A percentile compares a stretch with the other conserved stretches of the same genome.
Conservation (phyloP, 2,113 vertebrate genomes). For the Rhynchomys soricoides region DNA sequence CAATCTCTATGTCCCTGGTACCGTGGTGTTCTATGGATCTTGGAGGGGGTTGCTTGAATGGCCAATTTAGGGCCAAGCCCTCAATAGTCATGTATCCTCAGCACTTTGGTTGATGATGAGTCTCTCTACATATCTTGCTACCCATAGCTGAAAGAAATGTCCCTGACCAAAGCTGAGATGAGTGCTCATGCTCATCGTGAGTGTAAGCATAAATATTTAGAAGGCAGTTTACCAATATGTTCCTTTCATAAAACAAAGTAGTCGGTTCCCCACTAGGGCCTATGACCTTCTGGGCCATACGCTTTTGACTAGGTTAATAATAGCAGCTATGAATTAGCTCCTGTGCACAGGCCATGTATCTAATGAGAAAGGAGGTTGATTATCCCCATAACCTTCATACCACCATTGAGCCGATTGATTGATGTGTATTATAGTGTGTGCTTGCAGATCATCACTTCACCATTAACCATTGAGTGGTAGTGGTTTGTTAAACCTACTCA, state of each 20-base stretch:
- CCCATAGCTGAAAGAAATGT: neutral
- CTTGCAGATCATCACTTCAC: conserved; percentile 44
- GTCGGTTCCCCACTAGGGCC: neutral
- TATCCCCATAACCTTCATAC: neutral
- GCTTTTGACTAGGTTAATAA: neutral
- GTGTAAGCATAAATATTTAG: neutral
- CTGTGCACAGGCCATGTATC: neutral
- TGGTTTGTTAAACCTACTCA: conserved; percentile 1
- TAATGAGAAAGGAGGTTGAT: neutral
- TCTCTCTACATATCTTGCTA: neutral
- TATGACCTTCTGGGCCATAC: neutral
- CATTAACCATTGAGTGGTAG: conserved; percentile 39
- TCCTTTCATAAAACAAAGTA: neutral
- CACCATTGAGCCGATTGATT: neutral
- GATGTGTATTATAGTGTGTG: neutral
- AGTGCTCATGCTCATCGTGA: no score
- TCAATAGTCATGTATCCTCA: neutral
- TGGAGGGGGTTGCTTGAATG: neutral
- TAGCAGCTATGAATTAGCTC: neutral
- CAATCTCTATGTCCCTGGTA: neutral
- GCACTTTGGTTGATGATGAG: neutral
- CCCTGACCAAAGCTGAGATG: neutral
- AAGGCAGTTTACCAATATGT: neutral
- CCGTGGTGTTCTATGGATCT: neutral
- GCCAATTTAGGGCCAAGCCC: no score